Percentiles rank a stretch among this genome's conserved stretches.
Evolutionary conservation across 2,797 vertebrate genomes (phyloP).

Genomic region (Graptemys geographica): DNA sequence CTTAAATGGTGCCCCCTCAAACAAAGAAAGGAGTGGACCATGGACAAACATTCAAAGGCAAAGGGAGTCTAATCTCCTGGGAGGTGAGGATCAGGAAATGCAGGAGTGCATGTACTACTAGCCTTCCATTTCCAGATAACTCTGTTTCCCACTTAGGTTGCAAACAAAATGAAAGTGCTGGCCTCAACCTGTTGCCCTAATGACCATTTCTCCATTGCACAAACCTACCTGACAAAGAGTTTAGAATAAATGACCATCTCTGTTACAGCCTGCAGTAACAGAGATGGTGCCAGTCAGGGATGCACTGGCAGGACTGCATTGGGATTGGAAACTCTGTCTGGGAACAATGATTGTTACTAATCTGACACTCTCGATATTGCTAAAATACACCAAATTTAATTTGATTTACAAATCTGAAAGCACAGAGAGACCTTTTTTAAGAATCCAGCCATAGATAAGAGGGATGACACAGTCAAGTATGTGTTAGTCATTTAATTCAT

Average conservation of each 20-base stretch:
- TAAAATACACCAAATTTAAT: slow-evolving; percentile 51
- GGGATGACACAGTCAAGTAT: slow-evolving; percentile 78
- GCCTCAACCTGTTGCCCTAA: slow-evolving; percentile 34
- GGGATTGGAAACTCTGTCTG: neutral
- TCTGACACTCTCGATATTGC: slow-evolving; percentile 44
- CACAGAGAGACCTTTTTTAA: slow-evolving; percentile 65
- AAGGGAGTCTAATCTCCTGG: neutral
- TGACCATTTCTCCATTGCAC: slow-evolving; percentile 59
- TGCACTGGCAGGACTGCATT: neutral
- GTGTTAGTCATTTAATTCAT: slow-evolving; percentile 79
- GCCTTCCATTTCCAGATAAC: neutral
- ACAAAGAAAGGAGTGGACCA: neutral
- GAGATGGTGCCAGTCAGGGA: slow-evolving; percentile 16
- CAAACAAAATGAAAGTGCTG: neutral
- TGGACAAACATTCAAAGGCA: slow-evolving; percentile 18
- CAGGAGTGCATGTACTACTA: neutral
- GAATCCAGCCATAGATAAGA: slow-evolving; percentile 72
- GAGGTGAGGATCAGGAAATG: neutral
- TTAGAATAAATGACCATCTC: slow-evolving; percentile 10
- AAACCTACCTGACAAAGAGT: slow-evolving; percentile 45
- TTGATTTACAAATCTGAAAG: slow-evolving; percentile 69
- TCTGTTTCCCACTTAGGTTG: slow-evolving; percentile 38
- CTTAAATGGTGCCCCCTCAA: neutral
- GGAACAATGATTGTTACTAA: slow-evolving; percentile 48
- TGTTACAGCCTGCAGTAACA: neutral